A percentile compares a stretch with the other conserved stretches of the same genome.
phyloP scores from a whole-genome alignment of 2,888 invertebrate species.

The Agrilus cyanescens region DNA sequence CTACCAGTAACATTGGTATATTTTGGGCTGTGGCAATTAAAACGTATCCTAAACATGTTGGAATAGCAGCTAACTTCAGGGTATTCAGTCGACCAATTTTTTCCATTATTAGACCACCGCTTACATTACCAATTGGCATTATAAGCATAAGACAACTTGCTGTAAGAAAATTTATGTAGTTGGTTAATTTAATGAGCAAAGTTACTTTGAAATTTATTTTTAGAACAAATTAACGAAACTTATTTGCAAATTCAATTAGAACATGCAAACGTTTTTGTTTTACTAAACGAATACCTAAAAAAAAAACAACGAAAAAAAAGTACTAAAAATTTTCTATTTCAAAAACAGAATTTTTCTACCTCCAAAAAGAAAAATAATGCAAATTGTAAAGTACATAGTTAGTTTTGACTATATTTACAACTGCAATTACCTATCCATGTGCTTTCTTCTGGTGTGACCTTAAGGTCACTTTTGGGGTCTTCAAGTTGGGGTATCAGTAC shows the following conservation, averaged over 20 bases:
- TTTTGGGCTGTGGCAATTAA: conserved; percentile 39
- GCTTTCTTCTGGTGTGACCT: conserved; percentile 31
- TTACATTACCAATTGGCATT: conserved; percentile 40
- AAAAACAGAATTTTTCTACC: no score
- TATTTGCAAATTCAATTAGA: no score
- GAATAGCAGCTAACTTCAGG: conserved; percentile 41
- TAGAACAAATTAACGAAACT: no score
- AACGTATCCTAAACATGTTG: conserved; percentile 40
- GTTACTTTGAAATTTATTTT: no score
- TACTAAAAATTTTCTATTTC: no score
- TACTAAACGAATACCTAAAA: not conserved
- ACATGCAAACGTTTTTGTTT: not conserved
- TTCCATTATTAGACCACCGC: conserved; percentile 43
- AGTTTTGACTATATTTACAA: no score
- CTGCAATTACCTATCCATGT: conserved; percentile 48
- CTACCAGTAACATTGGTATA: conserved; percentile 38
- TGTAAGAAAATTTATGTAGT: conserved; percentile 20
- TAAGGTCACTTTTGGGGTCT: conserved; percentile 23
- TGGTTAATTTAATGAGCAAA: no score
- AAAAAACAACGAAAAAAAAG: no score
- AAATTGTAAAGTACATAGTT: no score
- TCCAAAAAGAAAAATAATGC: no score
- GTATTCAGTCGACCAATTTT: conserved; percentile 41
- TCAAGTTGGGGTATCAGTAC: conserved; percentile 43
- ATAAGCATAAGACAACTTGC: conserved; percentile 43